These are phyloP conservation scores for Dexiosoma caninum DNA, from an alignment of 2,888 invertebrate species.

Conservation along the genomic window DNA sequence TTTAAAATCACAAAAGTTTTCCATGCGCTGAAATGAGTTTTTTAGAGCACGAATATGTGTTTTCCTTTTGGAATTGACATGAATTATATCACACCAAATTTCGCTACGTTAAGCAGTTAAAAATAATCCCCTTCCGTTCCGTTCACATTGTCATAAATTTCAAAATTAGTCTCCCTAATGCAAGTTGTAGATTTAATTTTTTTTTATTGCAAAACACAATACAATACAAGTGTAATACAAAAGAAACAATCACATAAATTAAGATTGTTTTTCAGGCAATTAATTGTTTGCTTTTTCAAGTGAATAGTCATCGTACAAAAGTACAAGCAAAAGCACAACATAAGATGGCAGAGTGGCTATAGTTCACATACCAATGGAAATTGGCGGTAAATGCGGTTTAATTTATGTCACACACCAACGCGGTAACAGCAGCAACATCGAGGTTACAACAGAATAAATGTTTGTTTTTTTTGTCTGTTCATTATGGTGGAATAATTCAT, in stretches of 20 bases:
- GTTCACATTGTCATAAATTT: background rate
- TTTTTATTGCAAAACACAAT: background rate
- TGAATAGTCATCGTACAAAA: slow-evolving; percentile 10
- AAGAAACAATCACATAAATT: slow-evolving; percentile 35
- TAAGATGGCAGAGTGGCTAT: background rate
- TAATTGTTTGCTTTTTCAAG: slow-evolving; percentile 38
- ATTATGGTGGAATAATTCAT: slow-evolving; percentile 1
- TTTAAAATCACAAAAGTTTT: too few relatives aligned
- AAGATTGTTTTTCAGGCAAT: slow-evolving; percentile 31
- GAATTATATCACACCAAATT: too few relatives aligned
- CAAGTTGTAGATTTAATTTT: background rate
- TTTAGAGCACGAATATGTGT: too few relatives aligned
- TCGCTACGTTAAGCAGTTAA: too few relatives aligned
- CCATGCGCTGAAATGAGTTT: too few relatives aligned
- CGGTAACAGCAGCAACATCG: slow-evolving; percentile 10
- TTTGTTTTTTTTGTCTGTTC: too few relatives aligned
- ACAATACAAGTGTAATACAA: slow-evolving; percentile 16
- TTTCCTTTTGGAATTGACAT: too few relatives aligned
- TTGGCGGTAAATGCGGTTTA: slow-evolving; percentile 55
- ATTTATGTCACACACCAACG: slow-evolving; percentile 51
- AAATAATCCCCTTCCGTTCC: too few relatives aligned
- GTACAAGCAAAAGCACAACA: background rate
- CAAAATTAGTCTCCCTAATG: background rate
- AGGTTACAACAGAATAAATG: slow-evolving; percentile 16
- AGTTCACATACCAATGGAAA: slow-evolving; percentile 32